phyloP scores from a whole-genome alignment of 2,888 invertebrate species.

The Cataglyphis altisquamis region DNA sequence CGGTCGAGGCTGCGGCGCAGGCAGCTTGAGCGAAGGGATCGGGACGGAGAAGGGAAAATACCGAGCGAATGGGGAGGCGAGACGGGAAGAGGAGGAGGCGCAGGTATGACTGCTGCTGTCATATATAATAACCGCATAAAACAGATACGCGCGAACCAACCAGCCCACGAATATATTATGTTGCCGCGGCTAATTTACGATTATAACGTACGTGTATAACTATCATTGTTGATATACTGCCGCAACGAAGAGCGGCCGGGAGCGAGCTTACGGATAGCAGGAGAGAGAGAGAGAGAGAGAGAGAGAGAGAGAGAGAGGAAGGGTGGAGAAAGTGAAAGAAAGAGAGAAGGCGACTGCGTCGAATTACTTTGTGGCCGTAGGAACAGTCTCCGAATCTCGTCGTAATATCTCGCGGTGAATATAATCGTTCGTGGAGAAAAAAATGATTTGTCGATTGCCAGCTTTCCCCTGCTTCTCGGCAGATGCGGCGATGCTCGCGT shows the following conservation, averaged over 20 bases:
- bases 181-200: conserved; percentile 86
- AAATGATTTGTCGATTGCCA: conserved; percentile 13
- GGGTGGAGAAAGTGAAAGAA: conserved; percentile 22
- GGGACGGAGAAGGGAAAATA: conserved; percentile 25
- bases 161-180: conserved; percentile 86
- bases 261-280: conserved; percentile 75
- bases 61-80: conserved; percentile 9
- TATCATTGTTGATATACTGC: conserved; percentile 87
- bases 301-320: conserved; percentile 8
- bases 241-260: conserved; percentile 73
- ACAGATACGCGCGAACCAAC: conserved; percentile 85
- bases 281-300: conserved; percentile 59
- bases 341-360: conserved; percentile 60
- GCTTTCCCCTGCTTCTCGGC: not conserved
- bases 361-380: conserved; percentile 69
- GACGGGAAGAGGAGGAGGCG: conserved; percentile 57
- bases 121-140: conserved; percentile 86
- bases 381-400: conserved; percentile 60
- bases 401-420: conserved; percentile 49
- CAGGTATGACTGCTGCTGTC: conserved; percentile 85
- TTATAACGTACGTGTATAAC: conserved; percentile 86
- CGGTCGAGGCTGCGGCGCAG: conserved; percentile 16
- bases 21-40: conserved; percentile 24
- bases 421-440: conserved; percentile 23
- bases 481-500: not conserved